These are phyloP conservation scores for Ceratothoa steindachneri DNA, from an alignment of 2,888 invertebrate species.

Conservation along the genomic window DNA sequence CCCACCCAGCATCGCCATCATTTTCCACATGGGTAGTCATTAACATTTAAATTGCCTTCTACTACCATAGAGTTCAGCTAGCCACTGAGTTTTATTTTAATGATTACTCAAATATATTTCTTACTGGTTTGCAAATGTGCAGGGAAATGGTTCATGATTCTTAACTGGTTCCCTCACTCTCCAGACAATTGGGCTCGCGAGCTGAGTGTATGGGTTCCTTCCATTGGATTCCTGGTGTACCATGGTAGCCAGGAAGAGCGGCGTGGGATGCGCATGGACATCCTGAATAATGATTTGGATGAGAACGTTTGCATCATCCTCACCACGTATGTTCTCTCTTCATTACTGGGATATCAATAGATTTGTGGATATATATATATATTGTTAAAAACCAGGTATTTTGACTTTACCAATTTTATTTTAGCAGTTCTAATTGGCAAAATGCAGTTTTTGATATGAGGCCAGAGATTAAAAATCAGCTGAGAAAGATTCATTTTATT, in stretches of 20 bases:
- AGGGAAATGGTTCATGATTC: no score
- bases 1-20: no score
- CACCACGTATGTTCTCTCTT: conserved; percentile 67
- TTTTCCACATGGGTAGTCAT: no score
- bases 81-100: no score
- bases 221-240: conserved; percentile 70
- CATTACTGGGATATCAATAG: not conserved
- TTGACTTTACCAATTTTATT: not conserved
- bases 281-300: conserved; percentile 67
- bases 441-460: not conserved
- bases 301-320: conserved; percentile 73
- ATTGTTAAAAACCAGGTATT: not conserved
- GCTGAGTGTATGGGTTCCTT: conserved; percentile 72
- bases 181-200: conserved; percentile 80
- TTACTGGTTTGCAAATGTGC: no score
- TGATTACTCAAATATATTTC: no score
- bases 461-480: not conserved
- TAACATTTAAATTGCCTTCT: no score
- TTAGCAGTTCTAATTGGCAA: not conserved
- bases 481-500: no score
- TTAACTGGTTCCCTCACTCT: no score
- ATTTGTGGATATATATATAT: not conserved
- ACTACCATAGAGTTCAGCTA: no score
- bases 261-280: conserved; percentile 68
- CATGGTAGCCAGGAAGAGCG: conserved; percentile 84